Percentiles rank a stretch among this genome's conserved stretches.
These are phyloP conservation scores for Pissodes strobi DNA, from an alignment of 1,140 invertebrate species.

Conservation along the genomic window DNA sequence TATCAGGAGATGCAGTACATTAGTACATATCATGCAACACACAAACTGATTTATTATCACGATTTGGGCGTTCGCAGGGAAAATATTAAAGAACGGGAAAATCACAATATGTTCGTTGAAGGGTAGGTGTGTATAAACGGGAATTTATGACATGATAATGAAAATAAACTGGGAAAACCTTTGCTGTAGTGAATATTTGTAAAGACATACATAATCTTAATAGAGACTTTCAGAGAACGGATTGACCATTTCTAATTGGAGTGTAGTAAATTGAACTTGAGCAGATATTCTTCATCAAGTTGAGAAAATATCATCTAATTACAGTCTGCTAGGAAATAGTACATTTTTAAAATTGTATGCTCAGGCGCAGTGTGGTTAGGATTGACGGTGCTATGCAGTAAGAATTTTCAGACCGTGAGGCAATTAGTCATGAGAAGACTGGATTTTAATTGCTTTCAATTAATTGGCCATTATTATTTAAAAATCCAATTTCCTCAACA, in stretches of 20 bases:
- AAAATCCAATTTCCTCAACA: too few species aligned
- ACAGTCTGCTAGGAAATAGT: neutral
- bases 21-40: too few species aligned
- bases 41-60: constrained; percentile 22
- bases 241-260: too few species aligned
- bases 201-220: neutral
- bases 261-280: neutral
- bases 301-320: neutral
- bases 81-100: constrained; percentile 18
- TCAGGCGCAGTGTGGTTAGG: too few species aligned
- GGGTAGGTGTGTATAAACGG: neutral
- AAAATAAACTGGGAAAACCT: constrained; percentile 21
- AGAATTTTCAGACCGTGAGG: too few species aligned
- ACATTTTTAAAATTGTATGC: neutral
- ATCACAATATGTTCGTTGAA: constrained; percentile 9
- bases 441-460: too few species aligned
- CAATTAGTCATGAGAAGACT: too few species aligned
- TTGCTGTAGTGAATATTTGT: neutral
- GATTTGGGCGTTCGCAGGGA: constrained; percentile 17
- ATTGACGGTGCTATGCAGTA: too few species aligned
- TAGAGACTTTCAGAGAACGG: too few species aligned
- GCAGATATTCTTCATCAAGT: neutral
- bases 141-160: constrained; percentile 29
- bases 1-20: neutral
- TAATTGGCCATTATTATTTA: too few species aligned